Evolutionary conservation across 2,113 vertebrate genomes (phyloP).

Genomic region (Oryzias javanicus): DNA sequence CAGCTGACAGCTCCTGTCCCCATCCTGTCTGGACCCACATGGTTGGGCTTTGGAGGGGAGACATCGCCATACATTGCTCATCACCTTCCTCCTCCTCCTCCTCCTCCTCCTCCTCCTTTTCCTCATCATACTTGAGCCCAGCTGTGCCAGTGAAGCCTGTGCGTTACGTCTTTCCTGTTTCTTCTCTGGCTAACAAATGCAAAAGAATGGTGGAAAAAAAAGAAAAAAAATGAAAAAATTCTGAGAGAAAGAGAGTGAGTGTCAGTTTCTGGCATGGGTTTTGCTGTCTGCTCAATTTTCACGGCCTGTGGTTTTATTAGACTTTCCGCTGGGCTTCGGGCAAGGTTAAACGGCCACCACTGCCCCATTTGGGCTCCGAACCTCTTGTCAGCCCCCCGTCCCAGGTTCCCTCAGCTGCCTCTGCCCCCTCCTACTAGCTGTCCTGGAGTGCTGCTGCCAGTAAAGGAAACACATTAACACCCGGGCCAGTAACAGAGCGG

Average conservation of each 20-base stretch:
- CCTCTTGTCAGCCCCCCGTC: conserved; percentile 35
- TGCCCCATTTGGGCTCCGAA: conserved; percentile 54
- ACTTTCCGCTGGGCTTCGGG: conserved; percentile 66
- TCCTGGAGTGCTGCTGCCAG: conserved; percentile 67
- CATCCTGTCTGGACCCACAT: conserved; percentile 49
- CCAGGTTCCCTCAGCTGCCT: conserved; percentile 4
- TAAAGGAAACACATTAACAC: conserved; percentile 78
- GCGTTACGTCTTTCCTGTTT: conserved; percentile 60
- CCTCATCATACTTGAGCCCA: conserved; percentile 30
- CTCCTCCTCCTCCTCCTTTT: conserved; percentile 16
- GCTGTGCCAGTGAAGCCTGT: conserved; percentile 56
- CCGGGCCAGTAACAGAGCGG: conserved; percentile 66
- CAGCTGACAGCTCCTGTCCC: conserved; percentile 53
- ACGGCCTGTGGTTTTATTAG: conserved; percentile 71
- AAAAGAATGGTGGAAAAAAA: conserved; percentile 50
- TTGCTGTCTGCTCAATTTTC: conserved; percentile 74
- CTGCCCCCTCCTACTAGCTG: conserved; percentile 50
- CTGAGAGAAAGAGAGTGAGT: conserved; percentile 49
- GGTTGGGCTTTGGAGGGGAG: conserved; percentile 35
- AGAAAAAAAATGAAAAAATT: no score
- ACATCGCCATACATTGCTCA: conserved; percentile 50
- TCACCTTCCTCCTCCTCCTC: conserved; percentile 12
- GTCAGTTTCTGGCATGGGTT: conserved; percentile 63
- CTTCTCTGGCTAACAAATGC: conserved; percentile 48
- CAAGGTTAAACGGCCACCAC: conserved; percentile 70